Conservation (phyloP, 2,797 vertebrate species). For the Hylomyscus alleni region DNA sequence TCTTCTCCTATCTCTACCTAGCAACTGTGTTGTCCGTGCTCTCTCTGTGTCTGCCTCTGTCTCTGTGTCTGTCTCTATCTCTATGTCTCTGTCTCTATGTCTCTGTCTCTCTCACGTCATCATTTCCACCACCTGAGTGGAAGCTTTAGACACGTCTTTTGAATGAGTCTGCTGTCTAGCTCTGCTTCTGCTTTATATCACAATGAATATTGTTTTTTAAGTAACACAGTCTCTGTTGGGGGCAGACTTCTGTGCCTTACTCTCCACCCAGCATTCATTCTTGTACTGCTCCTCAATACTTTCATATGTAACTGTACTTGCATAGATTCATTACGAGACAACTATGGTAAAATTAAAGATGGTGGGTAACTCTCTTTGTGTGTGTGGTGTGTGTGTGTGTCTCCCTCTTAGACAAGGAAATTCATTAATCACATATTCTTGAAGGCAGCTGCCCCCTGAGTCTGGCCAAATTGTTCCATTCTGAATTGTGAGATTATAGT, state of each 20-base stretch:
- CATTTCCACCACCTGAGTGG: not conserved
- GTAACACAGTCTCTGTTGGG: not conserved
- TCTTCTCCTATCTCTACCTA: not conserved
- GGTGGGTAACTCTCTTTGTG: not conserved
- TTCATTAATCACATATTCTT: not conserved
- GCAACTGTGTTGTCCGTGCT: not conserved
- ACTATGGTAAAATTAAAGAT: not conserved
- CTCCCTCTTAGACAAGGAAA: not conserved
- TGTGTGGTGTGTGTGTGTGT: too few relatives aligned
- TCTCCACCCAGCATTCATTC: not conserved
- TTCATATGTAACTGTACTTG: not conserved
- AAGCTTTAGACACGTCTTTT: not conserved
- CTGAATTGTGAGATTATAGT: not conserved
- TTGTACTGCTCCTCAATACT: not conserved
- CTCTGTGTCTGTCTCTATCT: not conserved
- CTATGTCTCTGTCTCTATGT: not conserved
- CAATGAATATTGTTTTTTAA: not conserved
- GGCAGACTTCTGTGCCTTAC: not conserved
- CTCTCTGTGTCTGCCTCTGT: not conserved
- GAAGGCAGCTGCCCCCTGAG: not conserved
- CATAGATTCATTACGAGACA: not conserved
- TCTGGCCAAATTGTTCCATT: not conserved
- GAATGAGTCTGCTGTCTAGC: not conserved
- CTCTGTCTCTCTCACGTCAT: not conserved
- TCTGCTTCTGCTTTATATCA: not conserved